phyloP scores from a whole-genome alignment of 1,140 invertebrate genomes.

The Thaumatotibia leucotreta region DNA sequence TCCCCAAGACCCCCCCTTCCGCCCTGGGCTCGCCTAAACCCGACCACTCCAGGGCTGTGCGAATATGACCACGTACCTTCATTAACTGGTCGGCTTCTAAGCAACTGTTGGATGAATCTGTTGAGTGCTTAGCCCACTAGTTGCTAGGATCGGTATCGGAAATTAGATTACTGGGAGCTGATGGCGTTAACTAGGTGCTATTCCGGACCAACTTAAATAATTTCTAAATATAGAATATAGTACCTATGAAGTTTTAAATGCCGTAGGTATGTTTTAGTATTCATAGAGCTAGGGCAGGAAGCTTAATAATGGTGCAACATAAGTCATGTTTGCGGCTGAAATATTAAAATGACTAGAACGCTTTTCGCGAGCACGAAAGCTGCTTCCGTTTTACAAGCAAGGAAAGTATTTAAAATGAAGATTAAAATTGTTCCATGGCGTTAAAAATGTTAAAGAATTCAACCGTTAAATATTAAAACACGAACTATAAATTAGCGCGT shows the following conservation, averaged over 20 bases:
- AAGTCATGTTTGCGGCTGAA: background rate
- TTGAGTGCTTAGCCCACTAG: conserved; percentile 59
- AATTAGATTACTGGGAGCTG: conserved; percentile 44
- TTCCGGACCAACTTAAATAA: background rate
- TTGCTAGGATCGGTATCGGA: conserved; percentile 55
- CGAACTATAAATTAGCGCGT: background rate
- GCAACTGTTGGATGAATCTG: conserved; percentile 63
- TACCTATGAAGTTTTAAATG: background rate
- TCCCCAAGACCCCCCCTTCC: conserved; percentile 53
- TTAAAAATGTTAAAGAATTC: background rate
- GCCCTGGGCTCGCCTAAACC: conserved; percentile 20
- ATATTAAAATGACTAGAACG: background rate
- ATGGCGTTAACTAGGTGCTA: conserved; percentile 12
- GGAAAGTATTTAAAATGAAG: background rate
- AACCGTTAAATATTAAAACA: background rate
- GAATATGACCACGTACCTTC: conserved; percentile 31
- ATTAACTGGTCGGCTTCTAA: conserved; percentile 31
- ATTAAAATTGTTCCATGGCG: background rate
- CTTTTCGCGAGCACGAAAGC: background rate
- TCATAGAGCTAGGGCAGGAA: background rate
- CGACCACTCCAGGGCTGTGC: conserved; percentile 19
- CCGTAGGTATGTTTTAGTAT: background rate
- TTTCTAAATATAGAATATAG: background rate
- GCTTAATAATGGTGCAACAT: background rate
- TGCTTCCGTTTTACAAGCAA: background rate